phyloP scores from a whole-genome alignment of 2,797 vertebrate species.

The Lycodopsis pacificus region DNA sequence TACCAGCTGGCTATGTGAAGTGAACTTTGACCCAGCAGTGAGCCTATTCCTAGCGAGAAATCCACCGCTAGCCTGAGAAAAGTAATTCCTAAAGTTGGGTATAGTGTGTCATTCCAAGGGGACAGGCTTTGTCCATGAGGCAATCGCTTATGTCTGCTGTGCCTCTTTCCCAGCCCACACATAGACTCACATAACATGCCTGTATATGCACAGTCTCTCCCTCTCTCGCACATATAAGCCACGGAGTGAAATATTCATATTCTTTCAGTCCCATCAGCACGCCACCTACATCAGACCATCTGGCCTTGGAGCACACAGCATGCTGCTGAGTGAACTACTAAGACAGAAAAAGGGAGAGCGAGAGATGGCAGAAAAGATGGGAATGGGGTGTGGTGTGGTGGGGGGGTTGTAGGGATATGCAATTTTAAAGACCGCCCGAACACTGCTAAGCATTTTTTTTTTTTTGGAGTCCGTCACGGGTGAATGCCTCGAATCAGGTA shows the following conservation, averaged over 20 bases:
- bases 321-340: slow-evolving; percentile 64
- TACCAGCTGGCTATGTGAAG: slow-evolving; percentile 79
- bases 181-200: slow-evolving; percentile 28
- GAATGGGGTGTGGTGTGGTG: background rate
- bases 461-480: slow-evolving; percentile 39
- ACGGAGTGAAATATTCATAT: slow-evolving; percentile 76
- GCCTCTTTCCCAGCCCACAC: slow-evolving; percentile 46
- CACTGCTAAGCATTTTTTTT: slow-evolving; percentile 25
- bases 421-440: slow-evolving; percentile 69
- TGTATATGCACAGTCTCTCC: slow-evolving; percentile 24
- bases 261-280: slow-evolving; percentile 64
- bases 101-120: slow-evolving; percentile 49
- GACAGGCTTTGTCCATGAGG: slow-evolving; percentile 42
- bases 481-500: slow-evolving; percentile 60
- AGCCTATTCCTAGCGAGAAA: slow-evolving; percentile 53
- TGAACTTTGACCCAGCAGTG: slow-evolving; percentile 76
- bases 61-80: slow-evolving; percentile 38
- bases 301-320: slow-evolving; percentile 62
- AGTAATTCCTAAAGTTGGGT: slow-evolving; percentile 58
- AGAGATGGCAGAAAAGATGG: slow-evolving; percentile 25
- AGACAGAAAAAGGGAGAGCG: slow-evolving; percentile 20
- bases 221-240: slow-evolving; percentile 38
- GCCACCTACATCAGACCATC: slow-evolving; percentile 75
- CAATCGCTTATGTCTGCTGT: slow-evolving; percentile 44
- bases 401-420: slow-evolving; percentile 40